Percentiles rank a stretch among this genome's conserved stretches.
phyloP scores from a whole-genome alignment of 2,888 invertebrate species.

The Rhogogaster chlorosoma region DNA sequence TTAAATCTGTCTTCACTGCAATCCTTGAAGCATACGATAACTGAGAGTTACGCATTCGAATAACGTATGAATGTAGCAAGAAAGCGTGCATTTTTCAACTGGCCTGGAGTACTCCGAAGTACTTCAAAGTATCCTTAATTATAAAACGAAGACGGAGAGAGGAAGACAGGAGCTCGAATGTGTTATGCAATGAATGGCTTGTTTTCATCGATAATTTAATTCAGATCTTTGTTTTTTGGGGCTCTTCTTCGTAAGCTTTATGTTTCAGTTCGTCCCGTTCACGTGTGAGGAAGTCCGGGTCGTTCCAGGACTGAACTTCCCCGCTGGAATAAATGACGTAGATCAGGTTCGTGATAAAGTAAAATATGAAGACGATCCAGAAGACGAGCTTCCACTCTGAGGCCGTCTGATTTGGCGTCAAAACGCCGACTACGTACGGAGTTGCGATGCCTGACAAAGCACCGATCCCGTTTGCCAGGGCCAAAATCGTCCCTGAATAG shows the following conservation, averaged over 20 bases:
- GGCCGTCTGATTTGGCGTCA: slow-evolving; percentile 74
- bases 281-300: slow-evolving; percentile 62
- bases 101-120: not conserved
- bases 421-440: slow-evolving; percentile 82
- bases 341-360: slow-evolving; percentile 70
- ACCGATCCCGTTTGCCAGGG: slow-evolving; percentile 85
- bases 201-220: not conserved
- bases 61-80: not conserved
- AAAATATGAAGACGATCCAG: slow-evolving; percentile 73
- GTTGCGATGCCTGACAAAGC: slow-evolving; percentile 84
- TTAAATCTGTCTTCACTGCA: not conserved
- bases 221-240: not conserved
- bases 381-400: slow-evolving; percentile 76
- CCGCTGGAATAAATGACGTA: slow-evolving; percentile 74
- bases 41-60: not conserved
- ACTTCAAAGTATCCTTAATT: not conserved
- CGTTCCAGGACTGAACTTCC: slow-evolving; percentile 76
- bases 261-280: not conserved
- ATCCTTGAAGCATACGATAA: not conserved
- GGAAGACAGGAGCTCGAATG: not conserved
- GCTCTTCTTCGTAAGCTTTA: not conserved
- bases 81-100: not conserved
- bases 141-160: not conserved
- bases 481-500: slow-evolving; percentile 85
- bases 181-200: not conserved